Evolutionary conservation across 1,140 invertebrate genomes (phyloP).

Genomic region (Sitophilus oryzae): DNA sequence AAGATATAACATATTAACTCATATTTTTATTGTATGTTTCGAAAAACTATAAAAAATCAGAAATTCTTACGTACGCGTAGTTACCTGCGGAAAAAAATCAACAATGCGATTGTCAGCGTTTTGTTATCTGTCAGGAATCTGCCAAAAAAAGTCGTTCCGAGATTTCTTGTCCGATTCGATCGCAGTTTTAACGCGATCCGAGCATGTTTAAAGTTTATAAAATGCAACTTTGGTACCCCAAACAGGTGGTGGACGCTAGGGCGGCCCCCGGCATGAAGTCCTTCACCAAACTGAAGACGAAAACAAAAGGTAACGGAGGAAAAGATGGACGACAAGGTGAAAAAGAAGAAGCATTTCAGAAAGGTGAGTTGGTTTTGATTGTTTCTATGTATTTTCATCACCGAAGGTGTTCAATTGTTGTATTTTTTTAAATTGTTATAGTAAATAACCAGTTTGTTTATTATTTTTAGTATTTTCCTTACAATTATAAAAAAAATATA

Average conservation of each 20-base stretch:
- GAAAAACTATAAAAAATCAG: no score
- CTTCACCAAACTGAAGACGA: conserved; percentile 69
- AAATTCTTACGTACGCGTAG: no score
- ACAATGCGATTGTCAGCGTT: not conserved
- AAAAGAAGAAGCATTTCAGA: conserved; percentile 47
- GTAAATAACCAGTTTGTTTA: no score
- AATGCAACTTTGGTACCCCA: conserved; percentile 40
- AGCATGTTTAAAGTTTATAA: conserved; percentile 23
- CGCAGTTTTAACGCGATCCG: no score
- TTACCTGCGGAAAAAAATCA: not conserved
- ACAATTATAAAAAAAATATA: no score
- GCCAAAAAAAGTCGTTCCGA: not conserved
- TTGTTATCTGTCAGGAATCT: conserved; percentile 5
- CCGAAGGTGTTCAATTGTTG: not conserved
- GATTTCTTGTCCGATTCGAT: not conserved
- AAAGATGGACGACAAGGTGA: conserved; percentile 37
- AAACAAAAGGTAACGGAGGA: conserved; percentile 43
- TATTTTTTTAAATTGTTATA: not conserved
- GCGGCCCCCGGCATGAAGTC: conserved; percentile 80
- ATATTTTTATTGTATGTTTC: no score
- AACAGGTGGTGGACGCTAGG: conserved; percentile 76
- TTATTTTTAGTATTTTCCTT: no score
- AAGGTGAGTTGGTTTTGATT: no score
- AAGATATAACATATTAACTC: no score
- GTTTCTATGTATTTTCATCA: not conserved